Percentiles rank a stretch among this genome's conserved stretches.
phyloP scores from a whole-genome alignment of 64 coral and sea anemone genomes.

The Dendrophyllia cribrosa region DNA sequence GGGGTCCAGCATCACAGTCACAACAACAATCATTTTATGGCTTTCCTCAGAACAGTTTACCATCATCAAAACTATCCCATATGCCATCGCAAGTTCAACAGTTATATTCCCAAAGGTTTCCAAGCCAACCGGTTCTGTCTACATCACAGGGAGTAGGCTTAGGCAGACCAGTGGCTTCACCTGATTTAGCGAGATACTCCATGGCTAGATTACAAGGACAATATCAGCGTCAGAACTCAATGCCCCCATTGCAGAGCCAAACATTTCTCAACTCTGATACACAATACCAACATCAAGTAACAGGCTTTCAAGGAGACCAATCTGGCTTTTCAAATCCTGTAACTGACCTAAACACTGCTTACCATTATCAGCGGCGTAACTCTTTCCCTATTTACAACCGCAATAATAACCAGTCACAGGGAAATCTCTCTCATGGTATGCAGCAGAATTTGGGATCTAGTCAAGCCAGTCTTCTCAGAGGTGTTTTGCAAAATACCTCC shows the following conservation, averaged over 20 bases:
- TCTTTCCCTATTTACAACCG: slow-evolving; percentile 90
- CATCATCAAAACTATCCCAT: slow-evolving; percentile 52
- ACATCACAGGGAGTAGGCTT: slow-evolving; percentile 26
- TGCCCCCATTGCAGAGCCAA: slow-evolving; percentile 79
- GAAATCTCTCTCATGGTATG: slow-evolving; percentile 55
- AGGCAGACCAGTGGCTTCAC: background rate
- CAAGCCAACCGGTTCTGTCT: slow-evolving; percentile 23
- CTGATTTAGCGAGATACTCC: slow-evolving; percentile 1
- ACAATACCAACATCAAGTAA: slow-evolving; percentile 51
- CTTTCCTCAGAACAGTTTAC: slow-evolving; percentile 6
- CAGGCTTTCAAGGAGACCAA: slow-evolving; percentile 19
- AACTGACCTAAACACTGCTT: slow-evolving; percentile 13
- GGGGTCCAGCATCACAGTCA: slow-evolving; percentile 23
- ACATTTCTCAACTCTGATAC: slow-evolving; percentile 30
- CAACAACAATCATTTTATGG: slow-evolving; percentile 56
- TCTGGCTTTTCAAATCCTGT: slow-evolving; percentile 16
- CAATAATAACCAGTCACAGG: slow-evolving; percentile 64
- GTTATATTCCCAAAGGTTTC: slow-evolving; percentile 19
- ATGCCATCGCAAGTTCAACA: slow-evolving; percentile 62
- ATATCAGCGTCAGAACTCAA: slow-evolving; percentile 85
- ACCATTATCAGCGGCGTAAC: slow-evolving; percentile 79
- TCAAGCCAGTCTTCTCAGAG: slow-evolving; percentile 58
- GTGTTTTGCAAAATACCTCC: slow-evolving; percentile 42
- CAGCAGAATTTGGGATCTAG: slow-evolving; percentile 55
- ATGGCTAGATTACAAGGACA: slow-evolving; percentile 56